phyloP scores from a whole-genome alignment of 2,797 vertebrate species.

The Manis pentadactyla region DNA sequence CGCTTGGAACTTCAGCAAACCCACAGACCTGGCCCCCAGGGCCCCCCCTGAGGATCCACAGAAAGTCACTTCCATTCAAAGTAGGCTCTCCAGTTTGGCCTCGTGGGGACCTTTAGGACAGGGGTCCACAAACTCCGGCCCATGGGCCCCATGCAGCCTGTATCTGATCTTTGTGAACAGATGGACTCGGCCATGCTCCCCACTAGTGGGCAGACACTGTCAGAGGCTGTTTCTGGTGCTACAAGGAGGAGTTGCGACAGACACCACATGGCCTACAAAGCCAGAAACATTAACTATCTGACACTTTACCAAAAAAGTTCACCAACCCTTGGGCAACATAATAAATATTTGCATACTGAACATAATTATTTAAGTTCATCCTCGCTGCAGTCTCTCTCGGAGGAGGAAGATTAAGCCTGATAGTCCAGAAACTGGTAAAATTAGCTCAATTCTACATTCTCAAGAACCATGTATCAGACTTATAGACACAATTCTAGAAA shows the following conservation, averaged over 20 bases:
- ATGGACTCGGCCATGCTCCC: no score
- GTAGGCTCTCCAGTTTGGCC: neutral
- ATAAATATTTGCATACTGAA: neutral
- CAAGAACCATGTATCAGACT: neutral
- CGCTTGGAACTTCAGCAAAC: neutral
- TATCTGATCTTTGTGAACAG: neutral
- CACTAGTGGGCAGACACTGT: rapidly evolving
- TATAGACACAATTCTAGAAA: neutral
- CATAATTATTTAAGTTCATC: neutral
- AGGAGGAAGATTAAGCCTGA: neutral
- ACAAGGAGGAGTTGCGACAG: rapidly evolving
- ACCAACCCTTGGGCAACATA: neutral
- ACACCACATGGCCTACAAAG: neutral
- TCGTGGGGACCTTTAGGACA: neutral
- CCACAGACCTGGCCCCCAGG: neutral
- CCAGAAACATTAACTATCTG: neutral
- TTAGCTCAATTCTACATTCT: neutral
- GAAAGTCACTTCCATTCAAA: neutral
- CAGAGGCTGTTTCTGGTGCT: neutral
- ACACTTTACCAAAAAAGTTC: neutral
- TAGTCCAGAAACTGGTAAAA: neutral
- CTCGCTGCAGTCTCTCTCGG: neutral
- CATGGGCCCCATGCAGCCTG: rapidly evolving
- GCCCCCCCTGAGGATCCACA: no score
- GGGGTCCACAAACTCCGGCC: neutral